Conservation (phyloP, 2,888 invertebrate species). For the Drosophila emarginata region DNA sequence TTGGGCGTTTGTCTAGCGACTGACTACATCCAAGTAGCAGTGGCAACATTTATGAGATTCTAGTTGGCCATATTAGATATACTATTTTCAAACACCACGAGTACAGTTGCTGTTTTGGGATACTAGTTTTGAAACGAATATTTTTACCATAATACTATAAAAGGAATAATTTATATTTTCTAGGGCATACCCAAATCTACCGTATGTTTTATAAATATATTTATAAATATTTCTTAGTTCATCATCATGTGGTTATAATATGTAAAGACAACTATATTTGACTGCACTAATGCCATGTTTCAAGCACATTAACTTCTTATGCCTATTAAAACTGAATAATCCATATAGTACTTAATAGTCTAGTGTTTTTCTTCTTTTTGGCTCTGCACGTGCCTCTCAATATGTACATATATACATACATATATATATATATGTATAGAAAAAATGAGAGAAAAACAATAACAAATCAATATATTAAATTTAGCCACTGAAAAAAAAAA, state of each 20-base stretch:
- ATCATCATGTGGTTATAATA: not conserved
- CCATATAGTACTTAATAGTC: not conserved
- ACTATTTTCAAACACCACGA: slow-evolving; percentile 19
- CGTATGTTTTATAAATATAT: not conserved
- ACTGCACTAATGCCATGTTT: not conserved
- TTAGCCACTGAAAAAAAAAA: too few relatives aligned
- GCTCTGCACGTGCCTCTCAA: slow-evolving; percentile 22
- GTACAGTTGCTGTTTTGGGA: slow-evolving; percentile 27
- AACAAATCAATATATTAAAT: slow-evolving; percentile 21
- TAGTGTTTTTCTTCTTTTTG: too few relatives aligned
- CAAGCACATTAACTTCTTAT: not conserved
- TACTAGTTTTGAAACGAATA: not conserved
- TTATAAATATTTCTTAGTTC: not conserved
- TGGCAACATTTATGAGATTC: slow-evolving; percentile 66
- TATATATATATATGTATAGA: not conserved
- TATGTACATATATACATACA: not conserved
- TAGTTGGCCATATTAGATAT: slow-evolving; percentile 44
- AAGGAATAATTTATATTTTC: not conserved
- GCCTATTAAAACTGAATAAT: not conserved
- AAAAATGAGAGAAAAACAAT: slow-evolving; percentile 11
- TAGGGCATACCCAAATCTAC: not conserved
- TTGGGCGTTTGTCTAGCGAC: slow-evolving; percentile 64
- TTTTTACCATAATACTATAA: not conserved
- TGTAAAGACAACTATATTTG: not conserved
- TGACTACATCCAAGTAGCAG: slow-evolving; percentile 53